Percentiles rank a stretch among this genome's conserved stretches.
Conservation (phyloP, 1,140 invertebrate species). For the Tetramorium simillimum region DNA sequence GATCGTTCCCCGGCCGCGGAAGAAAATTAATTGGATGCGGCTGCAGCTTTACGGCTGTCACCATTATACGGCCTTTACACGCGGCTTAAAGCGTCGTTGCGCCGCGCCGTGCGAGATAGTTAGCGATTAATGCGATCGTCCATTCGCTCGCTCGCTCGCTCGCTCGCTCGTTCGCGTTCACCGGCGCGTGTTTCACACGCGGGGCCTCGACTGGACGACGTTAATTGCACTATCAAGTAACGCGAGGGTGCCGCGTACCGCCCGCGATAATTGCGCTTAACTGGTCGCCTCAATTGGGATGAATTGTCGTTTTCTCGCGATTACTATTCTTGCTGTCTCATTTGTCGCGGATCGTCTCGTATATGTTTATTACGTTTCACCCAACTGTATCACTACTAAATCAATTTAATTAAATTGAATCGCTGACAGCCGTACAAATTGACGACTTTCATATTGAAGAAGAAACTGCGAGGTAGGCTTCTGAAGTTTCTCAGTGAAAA, state of each 20-base stretch:
- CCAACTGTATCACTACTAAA: not conserved
- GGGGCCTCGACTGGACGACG: constrained; percentile 61
- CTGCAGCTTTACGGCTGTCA: constrained; percentile 72
- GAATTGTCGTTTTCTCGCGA: constrained; percentile 64
- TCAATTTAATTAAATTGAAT: constrained; percentile 17
- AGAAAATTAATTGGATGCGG: constrained; percentile 71
- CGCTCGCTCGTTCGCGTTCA: constrained; percentile 50
- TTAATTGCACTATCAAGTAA: constrained; percentile 76
- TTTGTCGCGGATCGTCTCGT: not conserved
- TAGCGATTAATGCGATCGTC: constrained; percentile 75
- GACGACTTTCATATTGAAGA: not conserved
- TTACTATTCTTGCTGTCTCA: not conserved
- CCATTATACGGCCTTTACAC: constrained; percentile 65
- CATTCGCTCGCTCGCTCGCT: constrained; percentile 25
- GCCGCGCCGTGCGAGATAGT: constrained; percentile 66
- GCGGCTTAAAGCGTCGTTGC: constrained; percentile 54
- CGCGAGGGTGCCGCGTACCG: constrained; percentile 61
- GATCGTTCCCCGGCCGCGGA: constrained; percentile 44
- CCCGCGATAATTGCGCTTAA: constrained; percentile 68
- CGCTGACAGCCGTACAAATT: not conserved
- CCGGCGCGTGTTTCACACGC: constrained; percentile 74
- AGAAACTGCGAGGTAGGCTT: not conserved
- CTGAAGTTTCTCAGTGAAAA: not conserved
- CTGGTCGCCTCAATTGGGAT: constrained; percentile 65
- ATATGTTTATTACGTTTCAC: not conserved